A percentile compares a stretch with the other conserved stretches of the same genome.
phyloP scores from a whole-genome alignment of 37 sponge, comb jelly and placozoan species.

The Cladorhizidae sp. region DNA sequence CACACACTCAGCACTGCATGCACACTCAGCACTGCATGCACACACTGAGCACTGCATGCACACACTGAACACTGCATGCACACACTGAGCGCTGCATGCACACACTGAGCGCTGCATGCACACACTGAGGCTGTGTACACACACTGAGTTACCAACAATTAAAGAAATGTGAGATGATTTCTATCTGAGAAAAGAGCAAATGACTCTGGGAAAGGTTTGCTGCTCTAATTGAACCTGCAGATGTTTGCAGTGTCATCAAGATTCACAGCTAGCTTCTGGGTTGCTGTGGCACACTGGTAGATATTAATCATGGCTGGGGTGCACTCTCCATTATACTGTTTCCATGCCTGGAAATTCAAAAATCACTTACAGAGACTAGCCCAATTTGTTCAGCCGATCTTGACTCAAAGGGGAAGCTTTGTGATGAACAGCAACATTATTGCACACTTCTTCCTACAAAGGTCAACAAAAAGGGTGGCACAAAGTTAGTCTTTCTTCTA shows the following conservation, averaged over 20 bases:
- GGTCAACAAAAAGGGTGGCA: background rate
- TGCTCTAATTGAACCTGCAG: too few relatives aligned
- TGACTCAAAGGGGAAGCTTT: background rate
- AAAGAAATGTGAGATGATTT: background rate
- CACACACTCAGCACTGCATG: background rate
- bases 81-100: too few relatives aligned
- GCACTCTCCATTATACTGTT: too few relatives aligned
- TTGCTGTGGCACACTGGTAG: background rate
- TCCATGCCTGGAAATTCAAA: too few relatives aligned
- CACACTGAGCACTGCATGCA: too few relatives aligned
- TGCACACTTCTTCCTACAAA: background rate
- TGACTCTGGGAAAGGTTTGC: background rate
- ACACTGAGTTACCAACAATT: background rate
- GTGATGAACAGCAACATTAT: background rate
- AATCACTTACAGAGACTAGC: background rate
- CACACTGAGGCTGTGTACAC: too few relatives aligned
- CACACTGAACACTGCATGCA: too few relatives aligned
- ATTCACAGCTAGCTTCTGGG: background rate
- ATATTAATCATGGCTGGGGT: too few relatives aligned
- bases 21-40: background rate
- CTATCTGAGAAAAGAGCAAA: too few relatives aligned
- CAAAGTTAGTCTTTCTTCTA: slow-evolving; percentile 2
- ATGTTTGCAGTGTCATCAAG: background rate
- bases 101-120: too few relatives aligned
- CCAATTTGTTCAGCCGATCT: background rate